Conservation (phyloP, 1,140 invertebrate genomes). For the Patella vulgata region DNA sequence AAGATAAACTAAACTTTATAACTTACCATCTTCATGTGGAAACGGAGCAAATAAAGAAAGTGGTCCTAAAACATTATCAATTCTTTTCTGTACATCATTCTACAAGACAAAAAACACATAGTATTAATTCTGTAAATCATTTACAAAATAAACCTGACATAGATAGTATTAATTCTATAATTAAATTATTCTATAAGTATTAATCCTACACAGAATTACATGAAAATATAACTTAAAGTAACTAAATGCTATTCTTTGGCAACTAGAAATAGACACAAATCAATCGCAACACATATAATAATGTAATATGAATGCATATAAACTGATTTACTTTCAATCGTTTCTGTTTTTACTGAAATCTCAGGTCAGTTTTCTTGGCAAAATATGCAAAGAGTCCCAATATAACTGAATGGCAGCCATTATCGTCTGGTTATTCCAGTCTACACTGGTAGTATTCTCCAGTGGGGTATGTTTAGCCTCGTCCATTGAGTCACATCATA, state of each 20-base stretch:
- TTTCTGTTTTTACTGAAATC: too few relatives aligned
- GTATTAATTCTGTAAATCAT: neutral
- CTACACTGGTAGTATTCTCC: too few relatives aligned
- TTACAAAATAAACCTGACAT: neutral
- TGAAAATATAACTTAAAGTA: neutral
- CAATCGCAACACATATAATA: too few relatives aligned
- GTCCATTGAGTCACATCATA: too few relatives aligned
- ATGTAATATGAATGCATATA: too few relatives aligned
- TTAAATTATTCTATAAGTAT: neutral
- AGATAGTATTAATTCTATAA: neutral
- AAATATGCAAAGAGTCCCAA: neutral
- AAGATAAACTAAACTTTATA: too few relatives aligned
- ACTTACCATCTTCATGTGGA: conserved; percentile 54
- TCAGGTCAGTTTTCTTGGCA: neutral
- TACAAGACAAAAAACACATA: conserved; percentile 31
- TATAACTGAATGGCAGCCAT: neutral
- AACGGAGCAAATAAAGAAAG: conserved; percentile 58
- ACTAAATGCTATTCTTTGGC: too few relatives aligned
- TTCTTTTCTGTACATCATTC: conserved; percentile 56
- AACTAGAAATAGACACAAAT: too few relatives aligned
- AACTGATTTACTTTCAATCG: too few relatives aligned
- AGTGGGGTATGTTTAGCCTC: too few relatives aligned
- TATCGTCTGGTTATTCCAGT: too few relatives aligned
- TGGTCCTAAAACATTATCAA: conserved; percentile 52
- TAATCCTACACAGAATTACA: neutral